Conservation (phyloP, 2,797 vertebrate genomes). For the Hozukius guyotensis region DNA sequence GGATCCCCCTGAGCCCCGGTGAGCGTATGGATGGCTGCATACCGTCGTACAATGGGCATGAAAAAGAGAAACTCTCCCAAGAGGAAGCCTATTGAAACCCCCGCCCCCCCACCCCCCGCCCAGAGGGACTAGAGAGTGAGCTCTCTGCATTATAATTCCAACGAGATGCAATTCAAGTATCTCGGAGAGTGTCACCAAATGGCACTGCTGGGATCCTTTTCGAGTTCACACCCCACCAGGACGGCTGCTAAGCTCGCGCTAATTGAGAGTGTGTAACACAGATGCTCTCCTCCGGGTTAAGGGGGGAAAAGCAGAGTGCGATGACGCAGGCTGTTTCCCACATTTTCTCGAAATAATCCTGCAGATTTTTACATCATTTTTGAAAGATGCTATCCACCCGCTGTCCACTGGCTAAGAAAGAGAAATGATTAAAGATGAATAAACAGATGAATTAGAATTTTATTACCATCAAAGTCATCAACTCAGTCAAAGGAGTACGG, state of each 20-base stretch:
- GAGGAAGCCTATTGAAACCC: slow-evolving; percentile 47
- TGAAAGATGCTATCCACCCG: background rate
- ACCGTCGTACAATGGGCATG: slow-evolving; percentile 13
- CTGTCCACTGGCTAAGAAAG: background rate
- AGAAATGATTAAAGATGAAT: slow-evolving; percentile 23
- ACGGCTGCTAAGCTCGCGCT: slow-evolving; percentile 59
- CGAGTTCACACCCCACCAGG: slow-evolving; percentile 51
- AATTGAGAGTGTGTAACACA: slow-evolving; percentile 64
- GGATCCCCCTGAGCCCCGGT: slow-evolving; percentile 35
- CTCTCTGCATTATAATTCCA: slow-evolving; percentile 44
- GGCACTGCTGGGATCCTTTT: slow-evolving; percentile 55
- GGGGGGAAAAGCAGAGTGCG: slow-evolving; percentile 20
- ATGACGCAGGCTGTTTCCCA: slow-evolving; percentile 51
- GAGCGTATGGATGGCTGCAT: slow-evolving; percentile 48
- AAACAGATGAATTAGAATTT: slow-evolving; percentile 66
- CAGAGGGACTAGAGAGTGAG: slow-evolving; percentile 5
- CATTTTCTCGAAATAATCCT: slow-evolving; percentile 44
- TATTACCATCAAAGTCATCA: slow-evolving; percentile 82
- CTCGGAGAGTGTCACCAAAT: slow-evolving; percentile 60
- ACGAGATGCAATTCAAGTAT: slow-evolving; percentile 32
- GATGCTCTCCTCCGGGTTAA: slow-evolving; percentile 60
- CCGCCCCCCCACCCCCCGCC: background rate
- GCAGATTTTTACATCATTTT: background rate
- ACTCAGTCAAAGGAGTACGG: slow-evolving; percentile 76
- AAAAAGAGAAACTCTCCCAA: slow-evolving; percentile 41